Conservation (phyloP, 2,113 vertebrate genomes). For the Datnioides undecimradiatus region DNA sequence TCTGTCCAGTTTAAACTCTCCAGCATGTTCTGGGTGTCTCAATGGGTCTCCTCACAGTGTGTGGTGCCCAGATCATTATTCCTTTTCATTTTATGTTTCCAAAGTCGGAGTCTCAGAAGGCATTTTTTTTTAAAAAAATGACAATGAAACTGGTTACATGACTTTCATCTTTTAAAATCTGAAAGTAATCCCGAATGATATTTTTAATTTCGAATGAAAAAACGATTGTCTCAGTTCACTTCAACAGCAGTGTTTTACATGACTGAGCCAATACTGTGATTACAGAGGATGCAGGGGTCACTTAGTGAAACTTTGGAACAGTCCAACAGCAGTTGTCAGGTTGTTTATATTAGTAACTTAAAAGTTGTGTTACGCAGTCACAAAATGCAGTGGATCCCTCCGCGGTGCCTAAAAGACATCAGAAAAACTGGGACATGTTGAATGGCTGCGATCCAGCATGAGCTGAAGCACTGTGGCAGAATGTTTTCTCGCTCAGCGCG, state of each 20-base stretch:
- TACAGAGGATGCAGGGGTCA: neutral
- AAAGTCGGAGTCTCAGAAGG: too few relatives aligned
- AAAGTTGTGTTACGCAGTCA: neutral
- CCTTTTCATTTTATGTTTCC: too few relatives aligned
- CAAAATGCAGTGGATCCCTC: constrained; percentile 6
- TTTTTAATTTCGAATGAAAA: neutral
- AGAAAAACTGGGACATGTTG: constrained; percentile 5
- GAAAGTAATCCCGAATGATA: neutral
- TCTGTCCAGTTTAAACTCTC: too few relatives aligned
- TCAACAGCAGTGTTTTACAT: neutral
- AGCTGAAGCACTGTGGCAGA: constrained; percentile 1
- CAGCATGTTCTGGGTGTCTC: too few relatives aligned
- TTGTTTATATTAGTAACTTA: neutral
- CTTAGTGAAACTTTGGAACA: too few relatives aligned
- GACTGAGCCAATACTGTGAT: neutral
- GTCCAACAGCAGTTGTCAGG: neutral
- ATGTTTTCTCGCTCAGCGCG: neutral
- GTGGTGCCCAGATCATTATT: too few relatives aligned
- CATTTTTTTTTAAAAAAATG: too few relatives aligned
- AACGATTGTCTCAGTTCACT: neutral
- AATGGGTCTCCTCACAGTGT: too few relatives aligned
- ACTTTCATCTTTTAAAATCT: neutral
- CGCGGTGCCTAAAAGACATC: neutral
- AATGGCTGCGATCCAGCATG: constrained; percentile 9
- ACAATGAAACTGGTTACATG: neutral